Base-by-base conservation (phyloP, 2,888 invertebrate genomes). In the Tanytarsus gracilentus region DNA sequence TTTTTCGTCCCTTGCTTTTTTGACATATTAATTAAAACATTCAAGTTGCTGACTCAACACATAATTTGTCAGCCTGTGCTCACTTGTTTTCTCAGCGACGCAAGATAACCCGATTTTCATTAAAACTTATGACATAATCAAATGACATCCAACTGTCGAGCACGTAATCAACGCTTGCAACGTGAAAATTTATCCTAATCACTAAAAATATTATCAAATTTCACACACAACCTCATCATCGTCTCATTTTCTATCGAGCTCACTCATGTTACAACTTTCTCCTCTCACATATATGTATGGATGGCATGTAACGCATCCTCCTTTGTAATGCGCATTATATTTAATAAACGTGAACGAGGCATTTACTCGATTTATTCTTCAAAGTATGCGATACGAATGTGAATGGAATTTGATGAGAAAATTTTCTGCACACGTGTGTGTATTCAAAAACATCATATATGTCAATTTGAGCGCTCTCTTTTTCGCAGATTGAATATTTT, bases 291-390 rank as follows among this genome's bases (percentile, higher is more conserved):
- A 40, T 39, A 40, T 11, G 40, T 40, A 55, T 55, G 30, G 30
- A 23, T 4, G 8, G 8, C 33, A 53, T 53, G 55, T 40, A 55
- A n/a, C n/a, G n/a, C 4, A 3, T 11, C 7, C 44, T 39, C 55
- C 23, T 33, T 40, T 40, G 55, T 56, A n/a, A n/a, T 56, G 55
- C 55, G 55, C 27, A 56, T 40, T 39, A 39, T 40, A 56, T 56
- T 56, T 56, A 56, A 56, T 56, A 56, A 23, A 40, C 26, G 27
- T 23, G 27, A 26, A 11, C 21, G 39, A 33, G 6, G 25, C 27
- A 39, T 36, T 53, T 36, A 40, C 21, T 40, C 40, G 40, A 40
- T 44, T 33, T 33, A 33, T 33, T n/a, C n/a, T 33, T 44, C 44
- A 44, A 44, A 23, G 44, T 23, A 14, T 36, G n/a, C 36, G 14